Conservation (phyloP, 2,113 vertebrate species). For the Gallinago undulata region DNA sequence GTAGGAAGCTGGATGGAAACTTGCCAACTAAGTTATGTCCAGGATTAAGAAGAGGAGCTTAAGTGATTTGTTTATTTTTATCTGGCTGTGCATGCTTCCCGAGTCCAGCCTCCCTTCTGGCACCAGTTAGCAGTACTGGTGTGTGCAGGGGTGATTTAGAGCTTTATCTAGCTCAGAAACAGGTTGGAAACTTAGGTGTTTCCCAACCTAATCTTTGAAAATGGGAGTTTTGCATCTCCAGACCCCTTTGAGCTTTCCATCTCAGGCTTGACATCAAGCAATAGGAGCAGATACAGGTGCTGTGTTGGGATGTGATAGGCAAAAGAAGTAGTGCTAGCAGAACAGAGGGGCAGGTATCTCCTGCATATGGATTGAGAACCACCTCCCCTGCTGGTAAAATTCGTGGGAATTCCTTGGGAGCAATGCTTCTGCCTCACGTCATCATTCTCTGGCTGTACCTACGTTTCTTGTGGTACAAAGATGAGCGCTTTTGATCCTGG, state of each 20-base stretch:
- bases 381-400: not conserved
- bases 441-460: not conserved
- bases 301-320: not conserved
- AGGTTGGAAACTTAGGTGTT: not conserved
- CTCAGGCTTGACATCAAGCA: not conserved
- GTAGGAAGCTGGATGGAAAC: not conserved
- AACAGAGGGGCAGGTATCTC: not conserved
- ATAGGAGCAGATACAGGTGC: not conserved
- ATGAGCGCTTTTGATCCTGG: not conserved
- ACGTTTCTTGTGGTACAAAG: not conserved
- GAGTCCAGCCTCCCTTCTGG: not conserved
- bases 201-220: not conserved
- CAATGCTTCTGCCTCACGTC: fast-evolving
- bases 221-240: not conserved
- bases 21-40: not conserved
- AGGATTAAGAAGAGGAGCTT: conserved; percentile 30
- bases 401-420: not conserved
- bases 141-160: not conserved
- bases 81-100: not conserved
- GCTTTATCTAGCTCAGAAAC: not conserved
- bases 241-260: not conserved
- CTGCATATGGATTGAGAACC: not conserved
- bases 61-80: conserved; percentile 51
- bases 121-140: not conserved
- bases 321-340: not conserved